These are phyloP conservation scores for Sepiola atlantica DNA, from an alignment of 2,888 invertebrate genomes.

Conservation along the genomic window DNA sequence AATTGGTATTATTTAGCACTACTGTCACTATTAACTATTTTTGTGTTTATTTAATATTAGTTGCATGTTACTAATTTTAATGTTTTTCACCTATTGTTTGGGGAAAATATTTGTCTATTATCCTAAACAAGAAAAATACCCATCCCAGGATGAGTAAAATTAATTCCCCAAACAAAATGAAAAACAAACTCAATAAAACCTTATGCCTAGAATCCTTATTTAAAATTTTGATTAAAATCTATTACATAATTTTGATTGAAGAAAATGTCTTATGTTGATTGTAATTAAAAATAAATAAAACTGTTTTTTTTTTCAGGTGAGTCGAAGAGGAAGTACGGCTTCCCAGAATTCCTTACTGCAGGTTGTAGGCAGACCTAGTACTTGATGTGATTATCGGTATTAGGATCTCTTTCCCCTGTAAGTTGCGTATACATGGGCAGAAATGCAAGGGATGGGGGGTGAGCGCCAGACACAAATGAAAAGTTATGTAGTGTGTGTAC, in stretches of 20 bases:
- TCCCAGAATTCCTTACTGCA: conserved; percentile 44
- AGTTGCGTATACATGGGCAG: background rate
- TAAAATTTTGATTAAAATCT: background rate
- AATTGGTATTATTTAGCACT: too few species aligned
- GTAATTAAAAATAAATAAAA: background rate
- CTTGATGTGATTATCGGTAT: background rate
- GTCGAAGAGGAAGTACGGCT: conserved; percentile 24
- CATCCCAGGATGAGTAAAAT: too few species aligned
- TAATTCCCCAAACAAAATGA: too few species aligned
- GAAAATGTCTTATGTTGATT: background rate
- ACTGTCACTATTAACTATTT: too few species aligned
- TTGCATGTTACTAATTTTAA: too few species aligned
- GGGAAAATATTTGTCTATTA: too few species aligned
- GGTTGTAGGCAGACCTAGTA: background rate
- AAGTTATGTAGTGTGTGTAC: background rate
- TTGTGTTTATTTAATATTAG: too few species aligned
- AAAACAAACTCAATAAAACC: too few species aligned
- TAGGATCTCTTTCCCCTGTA: background rate
- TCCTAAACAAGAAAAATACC: too few species aligned
- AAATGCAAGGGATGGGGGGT: background rate
- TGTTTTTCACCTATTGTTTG: too few species aligned
- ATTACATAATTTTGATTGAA: background rate
- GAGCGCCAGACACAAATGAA: background rate
- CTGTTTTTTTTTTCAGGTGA: conserved; percentile 38
- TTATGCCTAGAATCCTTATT: background rate